These are phyloP conservation scores for Cheilosia urbana DNA, from an alignment of 2,888 invertebrate species.

Conservation along the genomic window DNA sequence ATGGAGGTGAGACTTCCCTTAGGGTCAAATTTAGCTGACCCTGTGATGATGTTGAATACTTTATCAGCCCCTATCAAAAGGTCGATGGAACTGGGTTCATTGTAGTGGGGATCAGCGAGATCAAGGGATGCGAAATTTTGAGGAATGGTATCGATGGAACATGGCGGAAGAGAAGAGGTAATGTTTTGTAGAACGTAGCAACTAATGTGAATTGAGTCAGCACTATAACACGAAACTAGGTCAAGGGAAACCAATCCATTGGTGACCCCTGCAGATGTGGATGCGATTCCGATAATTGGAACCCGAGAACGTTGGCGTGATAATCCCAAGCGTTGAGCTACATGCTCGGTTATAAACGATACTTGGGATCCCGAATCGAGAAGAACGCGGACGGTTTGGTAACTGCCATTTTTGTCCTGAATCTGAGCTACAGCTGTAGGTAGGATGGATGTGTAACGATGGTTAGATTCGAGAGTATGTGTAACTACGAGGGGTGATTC, in stretches of 20 bases:
- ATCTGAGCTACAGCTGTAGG: neutral
- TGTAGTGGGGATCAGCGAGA: constrained; percentile 24
- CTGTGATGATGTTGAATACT: constrained; percentile 2
- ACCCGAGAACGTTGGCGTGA: neutral
- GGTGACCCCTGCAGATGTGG: constrained; percentile 16
- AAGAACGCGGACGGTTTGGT: neutral
- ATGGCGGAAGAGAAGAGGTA: constrained; percentile 14
- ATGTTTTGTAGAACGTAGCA: constrained; percentile 33
- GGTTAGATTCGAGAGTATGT: neutral
- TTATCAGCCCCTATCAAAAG: neutral
- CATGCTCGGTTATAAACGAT: neutral
- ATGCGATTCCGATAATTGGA: constrained; percentile 11
- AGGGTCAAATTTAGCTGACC: neutral
- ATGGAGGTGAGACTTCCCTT: neutral
- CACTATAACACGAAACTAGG: constrained; percentile 4
- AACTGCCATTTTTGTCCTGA: neutral
- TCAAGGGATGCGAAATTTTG: neutral
- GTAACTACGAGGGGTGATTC: neutral
- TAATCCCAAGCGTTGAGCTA: neutral
- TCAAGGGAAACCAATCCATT: constrained; percentile 15
- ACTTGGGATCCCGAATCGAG: constrained; percentile 24
- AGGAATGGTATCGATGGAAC: neutral
- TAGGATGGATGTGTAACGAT: neutral
- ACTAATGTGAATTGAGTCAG: constrained; percentile 9
- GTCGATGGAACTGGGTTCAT: constrained; percentile 2